A percentile compares a stretch with the other conserved stretches of the same genome.
These are phyloP conservation scores for Xanthostigma xanthostigma DNA, from an alignment of 2,888 invertebrate genomes.

Conservation along the genomic window DNA sequence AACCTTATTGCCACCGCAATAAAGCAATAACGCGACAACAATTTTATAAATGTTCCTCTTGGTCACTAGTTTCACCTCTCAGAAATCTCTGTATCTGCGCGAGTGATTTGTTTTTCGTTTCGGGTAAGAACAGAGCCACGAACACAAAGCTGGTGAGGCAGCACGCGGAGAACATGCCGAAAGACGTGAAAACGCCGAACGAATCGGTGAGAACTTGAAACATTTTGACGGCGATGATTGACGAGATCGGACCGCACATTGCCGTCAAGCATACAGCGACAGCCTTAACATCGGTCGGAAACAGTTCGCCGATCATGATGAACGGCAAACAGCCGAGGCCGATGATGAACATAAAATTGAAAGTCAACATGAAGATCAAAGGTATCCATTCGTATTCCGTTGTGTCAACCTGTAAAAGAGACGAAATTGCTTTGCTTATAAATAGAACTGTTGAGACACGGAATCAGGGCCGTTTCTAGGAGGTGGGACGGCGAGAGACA, in stretches of 20 bases:
- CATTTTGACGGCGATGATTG: conserved; percentile 3
- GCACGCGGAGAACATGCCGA: neutral
- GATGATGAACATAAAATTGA: conserved; percentile 5
- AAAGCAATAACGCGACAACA: no score
- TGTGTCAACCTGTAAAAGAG: neutral
- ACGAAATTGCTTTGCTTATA: no score
- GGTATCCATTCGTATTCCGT: conserved; percentile 1
- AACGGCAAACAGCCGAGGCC: conserved; percentile 5
- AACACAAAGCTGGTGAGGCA: conserved; percentile 2
- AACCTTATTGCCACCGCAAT: no score
- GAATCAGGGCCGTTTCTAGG: no score
- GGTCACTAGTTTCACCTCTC: neutral
- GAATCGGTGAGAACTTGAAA: conserved; percentile 4
- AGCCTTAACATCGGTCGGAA: conserved; percentile 4
- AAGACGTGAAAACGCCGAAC: neutral
- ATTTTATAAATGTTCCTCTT: no score
- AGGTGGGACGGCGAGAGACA: no score
- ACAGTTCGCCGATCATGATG: conserved; percentile 6
- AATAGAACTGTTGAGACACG: no score
- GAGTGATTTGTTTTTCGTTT: conserved; percentile 6
- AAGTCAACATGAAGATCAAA: conserved; percentile 1
- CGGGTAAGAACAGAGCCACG: conserved; percentile 1
- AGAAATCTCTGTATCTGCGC: conserved; percentile 4
- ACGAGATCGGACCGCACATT: conserved; percentile 1
- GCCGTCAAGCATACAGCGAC: conserved; percentile 3